These are phyloP conservation scores for Karalla daura DNA, from an alignment of 2,797 vertebrate species.

Conservation along the genomic window DNA sequence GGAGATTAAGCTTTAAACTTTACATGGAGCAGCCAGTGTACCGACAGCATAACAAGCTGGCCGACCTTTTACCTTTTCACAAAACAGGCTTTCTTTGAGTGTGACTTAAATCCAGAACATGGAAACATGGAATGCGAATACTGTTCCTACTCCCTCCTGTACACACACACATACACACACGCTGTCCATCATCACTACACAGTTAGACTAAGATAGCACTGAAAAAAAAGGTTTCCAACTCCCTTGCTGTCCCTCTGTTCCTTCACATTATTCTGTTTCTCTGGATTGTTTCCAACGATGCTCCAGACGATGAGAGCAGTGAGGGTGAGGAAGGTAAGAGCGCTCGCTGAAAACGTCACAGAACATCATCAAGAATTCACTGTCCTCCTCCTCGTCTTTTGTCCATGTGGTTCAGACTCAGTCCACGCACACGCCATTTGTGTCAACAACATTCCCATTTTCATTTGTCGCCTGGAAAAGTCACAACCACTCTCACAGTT, in stretches of 20 bases:
- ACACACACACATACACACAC: no score
- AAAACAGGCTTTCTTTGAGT: no score
- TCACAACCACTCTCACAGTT: background rate
- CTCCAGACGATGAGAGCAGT: slow-evolving; percentile 86
- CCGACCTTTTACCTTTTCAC: no score
- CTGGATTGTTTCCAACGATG: slow-evolving; percentile 70
- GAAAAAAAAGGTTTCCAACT: slow-evolving; percentile 4
- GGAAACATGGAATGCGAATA: no score
- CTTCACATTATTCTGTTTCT: slow-evolving; percentile 54
- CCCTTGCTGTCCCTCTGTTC: slow-evolving; percentile 12
- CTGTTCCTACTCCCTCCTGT: no score
- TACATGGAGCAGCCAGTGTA: no score
- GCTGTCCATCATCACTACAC: background rate
- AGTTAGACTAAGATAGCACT: background rate
- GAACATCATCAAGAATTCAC: slow-evolving; percentile 10
- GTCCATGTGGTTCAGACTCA: background rate
- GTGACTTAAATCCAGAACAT: no score
- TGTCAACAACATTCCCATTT: slow-evolving; percentile 15
- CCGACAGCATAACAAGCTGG: no score
- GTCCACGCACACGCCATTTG: background rate
- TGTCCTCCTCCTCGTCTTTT: slow-evolving; percentile 17
- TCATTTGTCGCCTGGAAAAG: slow-evolving; percentile 1
- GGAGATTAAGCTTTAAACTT: no score
- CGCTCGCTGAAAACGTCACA: slow-evolving; percentile 31
- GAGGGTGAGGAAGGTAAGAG: slow-evolving; percentile 90